Evolutionary conservation across 2,797 vertebrate species (phyloP).

Genomic region (Silurus aristotelis): DNA sequence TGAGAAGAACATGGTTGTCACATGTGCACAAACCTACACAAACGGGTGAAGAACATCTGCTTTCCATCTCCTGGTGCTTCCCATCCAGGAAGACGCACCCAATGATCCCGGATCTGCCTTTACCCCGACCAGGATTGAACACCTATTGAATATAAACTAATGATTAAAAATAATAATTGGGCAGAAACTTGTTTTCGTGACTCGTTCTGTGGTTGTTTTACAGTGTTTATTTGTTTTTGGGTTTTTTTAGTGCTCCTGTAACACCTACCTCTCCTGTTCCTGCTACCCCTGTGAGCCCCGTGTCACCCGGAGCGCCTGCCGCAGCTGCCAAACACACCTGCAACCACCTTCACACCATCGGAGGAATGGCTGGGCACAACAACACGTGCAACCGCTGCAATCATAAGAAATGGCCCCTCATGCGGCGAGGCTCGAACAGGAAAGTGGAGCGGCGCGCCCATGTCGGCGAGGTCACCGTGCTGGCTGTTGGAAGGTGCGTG

Average conservation of each 20-base stretch:
- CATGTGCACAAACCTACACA: too few species aligned
- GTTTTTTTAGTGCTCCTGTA: background rate
- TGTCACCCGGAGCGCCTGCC: conserved; percentile 70
- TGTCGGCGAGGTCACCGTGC: conserved; percentile 86
- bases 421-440: conserved; percentile 75
- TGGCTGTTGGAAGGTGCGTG: conserved; percentile 87
- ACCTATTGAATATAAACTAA: too few species aligned
- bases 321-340: conserved; percentile 83
- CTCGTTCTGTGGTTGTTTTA: background rate
- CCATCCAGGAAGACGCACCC: too few species aligned
- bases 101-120: too few species aligned
- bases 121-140: too few species aligned
- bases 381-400: conserved; percentile 88
- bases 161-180: too few species aligned
- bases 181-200: too few species aligned
- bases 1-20: background rate
- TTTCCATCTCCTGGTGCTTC: too few species aligned
- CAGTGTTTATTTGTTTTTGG: background rate
- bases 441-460: conserved; percentile 73
- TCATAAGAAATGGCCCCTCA: conserved; percentile 90
- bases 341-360: conserved; percentile 91
- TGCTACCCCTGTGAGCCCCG: conserved; percentile 72
- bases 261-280: conserved; percentile 57
- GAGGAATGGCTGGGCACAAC: conserved; percentile 76
- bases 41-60: too few species aligned